Evolutionary conservation across 2,797 vertebrate species (phyloP).

Genomic region (Myotis planiceps): DNA sequence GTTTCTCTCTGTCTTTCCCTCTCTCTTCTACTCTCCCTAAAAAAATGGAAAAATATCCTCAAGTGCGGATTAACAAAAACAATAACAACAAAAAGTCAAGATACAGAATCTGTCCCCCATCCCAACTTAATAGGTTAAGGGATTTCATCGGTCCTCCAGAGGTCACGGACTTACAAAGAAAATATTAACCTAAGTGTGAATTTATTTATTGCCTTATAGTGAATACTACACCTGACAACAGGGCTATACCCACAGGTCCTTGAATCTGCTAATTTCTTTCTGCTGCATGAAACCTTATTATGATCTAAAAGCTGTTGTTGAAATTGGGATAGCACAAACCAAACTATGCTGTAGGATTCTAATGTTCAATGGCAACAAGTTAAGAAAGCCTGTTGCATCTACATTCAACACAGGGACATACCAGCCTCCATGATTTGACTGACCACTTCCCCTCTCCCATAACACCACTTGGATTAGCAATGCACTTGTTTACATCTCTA

Average conservation of each 20-base stretch:
- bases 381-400: not conserved
- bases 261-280: not conserved
- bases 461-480: not conserved
- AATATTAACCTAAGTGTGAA: not conserved
- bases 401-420: not conserved
- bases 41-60: no score
- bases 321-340: not conserved
- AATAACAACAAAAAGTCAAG: not conserved
- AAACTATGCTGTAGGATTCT: not conserved
- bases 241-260: not conserved
- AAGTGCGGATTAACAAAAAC: no score
- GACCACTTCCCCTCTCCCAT: not conserved
- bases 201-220: not conserved
- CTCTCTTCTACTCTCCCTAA: no score
- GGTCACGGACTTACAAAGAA: not conserved
- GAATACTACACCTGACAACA: not conserved
- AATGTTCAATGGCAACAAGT: not conserved
- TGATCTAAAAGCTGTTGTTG: not conserved
- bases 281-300: not conserved
- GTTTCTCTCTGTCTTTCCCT: no score
- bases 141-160: not conserved
- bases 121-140: not conserved
- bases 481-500: not conserved
- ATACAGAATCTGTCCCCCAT: not conserved
- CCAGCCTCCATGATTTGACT: not conserved